These are phyloP conservation scores for Chelonoidis abingdonii DNA, from an alignment of 2,113 vertebrate genomes.

Conservation along the genomic window DNA sequence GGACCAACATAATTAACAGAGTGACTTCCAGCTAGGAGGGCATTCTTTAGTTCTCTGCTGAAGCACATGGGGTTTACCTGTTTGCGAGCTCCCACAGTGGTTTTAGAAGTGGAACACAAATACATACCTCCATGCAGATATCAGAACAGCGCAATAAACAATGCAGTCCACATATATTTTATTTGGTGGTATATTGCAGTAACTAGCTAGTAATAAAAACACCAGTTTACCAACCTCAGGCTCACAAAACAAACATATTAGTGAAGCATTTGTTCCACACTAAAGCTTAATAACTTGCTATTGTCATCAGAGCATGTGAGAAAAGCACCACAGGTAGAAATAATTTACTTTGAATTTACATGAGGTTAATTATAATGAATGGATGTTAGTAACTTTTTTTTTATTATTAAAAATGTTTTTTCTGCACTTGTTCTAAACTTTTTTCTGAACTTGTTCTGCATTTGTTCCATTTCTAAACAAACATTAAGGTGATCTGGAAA, in stretches of 20 bases:
- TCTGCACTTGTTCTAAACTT: too few species aligned
- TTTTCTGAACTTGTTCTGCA: too few species aligned
- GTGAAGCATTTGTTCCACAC: not conserved
- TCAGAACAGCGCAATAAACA: not conserved
- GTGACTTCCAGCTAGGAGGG: not conserved
- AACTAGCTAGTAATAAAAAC: not conserved
- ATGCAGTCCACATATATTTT: not conserved
- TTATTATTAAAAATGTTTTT: not conserved
- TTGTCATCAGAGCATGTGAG: not conserved
- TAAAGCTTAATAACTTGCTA: not conserved
- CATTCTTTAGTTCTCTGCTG: conserved; percentile 14
- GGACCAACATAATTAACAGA: not conserved
- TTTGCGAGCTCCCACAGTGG: not conserved
- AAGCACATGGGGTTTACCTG: not conserved
- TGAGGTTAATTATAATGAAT: not conserved
- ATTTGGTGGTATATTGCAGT: not conserved
- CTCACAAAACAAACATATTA: not conserved
- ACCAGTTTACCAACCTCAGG: not conserved
- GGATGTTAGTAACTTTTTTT: not conserved
- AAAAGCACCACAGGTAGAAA: not conserved
- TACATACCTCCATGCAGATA: not conserved
- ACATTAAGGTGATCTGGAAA: too few species aligned
- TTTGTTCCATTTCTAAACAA: too few species aligned
- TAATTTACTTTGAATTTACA: not conserved
- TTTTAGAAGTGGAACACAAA: conserved; percentile 13